Conservation (phyloP, 2,888 invertebrate genomes). For the Fragum fragum region DNA sequence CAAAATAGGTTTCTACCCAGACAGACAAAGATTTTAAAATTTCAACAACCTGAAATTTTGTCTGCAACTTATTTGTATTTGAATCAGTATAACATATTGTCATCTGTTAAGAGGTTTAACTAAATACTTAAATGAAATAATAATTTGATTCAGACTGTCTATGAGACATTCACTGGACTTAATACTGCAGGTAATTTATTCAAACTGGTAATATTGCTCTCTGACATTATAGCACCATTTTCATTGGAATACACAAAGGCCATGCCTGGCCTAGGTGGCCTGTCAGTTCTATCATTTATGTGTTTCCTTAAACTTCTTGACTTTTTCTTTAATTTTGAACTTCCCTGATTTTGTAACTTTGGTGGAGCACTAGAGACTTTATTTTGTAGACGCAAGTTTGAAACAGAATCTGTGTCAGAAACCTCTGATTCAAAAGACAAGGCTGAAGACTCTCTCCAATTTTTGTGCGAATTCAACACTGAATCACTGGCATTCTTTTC, state of each 20-base stretch:
- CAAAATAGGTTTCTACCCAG: too few relatives aligned
- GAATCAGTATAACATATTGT: too few relatives aligned
- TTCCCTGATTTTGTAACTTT: conserved; percentile 50
- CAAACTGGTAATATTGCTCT: background rate
- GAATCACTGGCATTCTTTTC: conserved; percentile 15
- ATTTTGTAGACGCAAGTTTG: conserved; percentile 22
- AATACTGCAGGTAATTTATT: conserved; percentile 37
- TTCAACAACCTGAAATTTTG: too few relatives aligned
- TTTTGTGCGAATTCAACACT: background rate
- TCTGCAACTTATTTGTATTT: too few relatives aligned
- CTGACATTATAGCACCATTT: background rate
- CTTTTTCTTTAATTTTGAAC: conserved; percentile 55
- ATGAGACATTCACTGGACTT: conserved; percentile 62
- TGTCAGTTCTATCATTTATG: conserved; percentile 40
- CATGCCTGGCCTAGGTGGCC: conserved; percentile 53
- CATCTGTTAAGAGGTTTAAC: too few relatives aligned
- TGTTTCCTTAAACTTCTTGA: conserved; percentile 55
- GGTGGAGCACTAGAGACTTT: conserved; percentile 65
- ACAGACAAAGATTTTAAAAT: too few relatives aligned
- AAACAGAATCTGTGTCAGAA: conserved; percentile 58
- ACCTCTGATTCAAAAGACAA: conserved; percentile 57
- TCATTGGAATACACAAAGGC: conserved; percentile 50
- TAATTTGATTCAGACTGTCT: conserved; percentile 7
- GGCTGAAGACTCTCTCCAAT: conserved; percentile 49
- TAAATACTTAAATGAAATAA: too few relatives aligned